Conservation (phyloP, 2,113 vertebrate species). For the Hystrix cristata region DNA sequence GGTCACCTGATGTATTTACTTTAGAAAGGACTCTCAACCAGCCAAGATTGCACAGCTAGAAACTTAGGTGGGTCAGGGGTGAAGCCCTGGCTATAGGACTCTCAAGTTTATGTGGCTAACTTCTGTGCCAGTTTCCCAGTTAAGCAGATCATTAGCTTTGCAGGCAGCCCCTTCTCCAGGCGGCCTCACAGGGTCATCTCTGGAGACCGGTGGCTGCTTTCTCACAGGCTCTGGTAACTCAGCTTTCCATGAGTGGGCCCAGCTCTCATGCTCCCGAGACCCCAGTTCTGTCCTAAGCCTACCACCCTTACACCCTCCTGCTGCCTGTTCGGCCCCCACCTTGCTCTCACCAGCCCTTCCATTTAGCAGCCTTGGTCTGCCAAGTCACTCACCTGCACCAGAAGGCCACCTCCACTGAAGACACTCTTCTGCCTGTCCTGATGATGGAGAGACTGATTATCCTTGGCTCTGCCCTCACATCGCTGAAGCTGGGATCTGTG, state of each 20-base stretch:
- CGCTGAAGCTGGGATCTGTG: neutral
- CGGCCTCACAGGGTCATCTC: neutral
- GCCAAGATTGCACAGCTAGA: neutral
- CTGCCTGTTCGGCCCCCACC: neutral
- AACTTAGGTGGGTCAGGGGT: neutral
- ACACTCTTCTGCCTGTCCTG: neutral
- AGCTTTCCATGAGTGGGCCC: neutral
- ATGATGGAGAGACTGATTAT: neutral
- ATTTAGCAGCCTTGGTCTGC: neutral
- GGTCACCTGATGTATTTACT: conserved; percentile 14
- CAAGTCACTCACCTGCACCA: neutral
- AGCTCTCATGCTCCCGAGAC: neutral
- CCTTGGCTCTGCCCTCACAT: neutral
- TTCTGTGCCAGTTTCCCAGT: neutral
- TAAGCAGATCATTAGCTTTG: neutral
- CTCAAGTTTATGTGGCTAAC: neutral
- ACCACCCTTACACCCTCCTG: neutral
- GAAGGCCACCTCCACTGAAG: neutral
- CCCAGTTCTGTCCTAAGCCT: neutral
- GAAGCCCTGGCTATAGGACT: neutral
- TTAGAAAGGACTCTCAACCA: neutral
- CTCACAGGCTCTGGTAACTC: neutral
- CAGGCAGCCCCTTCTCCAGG: neutral
- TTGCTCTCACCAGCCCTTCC: neutral
- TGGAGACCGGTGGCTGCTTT: neutral